Conservation (phyloP, 30 jellyfish, hydroid and myxozoan species). For the Pelagia noctiluca region DNA sequence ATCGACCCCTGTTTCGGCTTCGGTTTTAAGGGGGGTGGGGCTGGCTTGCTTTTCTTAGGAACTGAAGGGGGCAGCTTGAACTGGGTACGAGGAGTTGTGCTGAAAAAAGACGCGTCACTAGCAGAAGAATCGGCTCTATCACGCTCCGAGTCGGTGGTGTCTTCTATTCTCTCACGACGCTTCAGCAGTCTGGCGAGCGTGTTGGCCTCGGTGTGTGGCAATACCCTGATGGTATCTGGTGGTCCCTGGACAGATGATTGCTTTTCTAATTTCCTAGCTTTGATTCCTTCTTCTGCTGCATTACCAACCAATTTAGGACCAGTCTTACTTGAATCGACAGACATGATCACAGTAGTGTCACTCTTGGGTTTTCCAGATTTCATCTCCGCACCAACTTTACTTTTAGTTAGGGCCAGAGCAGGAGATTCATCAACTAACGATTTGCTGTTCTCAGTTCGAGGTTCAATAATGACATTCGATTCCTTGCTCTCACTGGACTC, state of each 20-base stretch:
- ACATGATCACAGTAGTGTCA: too few species aligned
- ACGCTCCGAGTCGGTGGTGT: constrained; percentile 36
- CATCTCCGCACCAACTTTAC: too few species aligned
- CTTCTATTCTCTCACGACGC: constrained; percentile 39
- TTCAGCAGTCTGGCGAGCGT: constrained; percentile 49
- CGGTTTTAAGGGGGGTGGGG: constrained; percentile 74
- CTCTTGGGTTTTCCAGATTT: too few species aligned
- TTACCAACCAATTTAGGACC: too few species aligned
- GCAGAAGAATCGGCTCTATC: constrained; percentile 47
- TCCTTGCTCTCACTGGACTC: too few species aligned
- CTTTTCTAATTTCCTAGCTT: too few species aligned
- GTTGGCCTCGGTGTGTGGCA: constrained; percentile 21
- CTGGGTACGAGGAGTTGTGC: constrained; percentile 64
- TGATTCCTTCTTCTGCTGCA: too few species aligned
- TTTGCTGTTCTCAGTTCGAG: too few species aligned
- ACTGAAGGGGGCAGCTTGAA: constrained; percentile 38
- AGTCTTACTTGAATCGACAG: too few species aligned
- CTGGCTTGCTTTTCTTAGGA: constrained; percentile 50
- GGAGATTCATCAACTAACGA: too few species aligned
- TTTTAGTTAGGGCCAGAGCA: too few species aligned
- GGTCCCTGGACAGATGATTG: background rate
- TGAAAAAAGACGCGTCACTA: constrained; percentile 52
- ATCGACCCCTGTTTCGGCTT: constrained; percentile 44
- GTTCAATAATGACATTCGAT: too few species aligned
- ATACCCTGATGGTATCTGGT: background rate